These are phyloP conservation scores for Agrenia bidenticulata DNA, from an alignment of 2,888 invertebrate genomes.

Conservation along the genomic window DNA sequence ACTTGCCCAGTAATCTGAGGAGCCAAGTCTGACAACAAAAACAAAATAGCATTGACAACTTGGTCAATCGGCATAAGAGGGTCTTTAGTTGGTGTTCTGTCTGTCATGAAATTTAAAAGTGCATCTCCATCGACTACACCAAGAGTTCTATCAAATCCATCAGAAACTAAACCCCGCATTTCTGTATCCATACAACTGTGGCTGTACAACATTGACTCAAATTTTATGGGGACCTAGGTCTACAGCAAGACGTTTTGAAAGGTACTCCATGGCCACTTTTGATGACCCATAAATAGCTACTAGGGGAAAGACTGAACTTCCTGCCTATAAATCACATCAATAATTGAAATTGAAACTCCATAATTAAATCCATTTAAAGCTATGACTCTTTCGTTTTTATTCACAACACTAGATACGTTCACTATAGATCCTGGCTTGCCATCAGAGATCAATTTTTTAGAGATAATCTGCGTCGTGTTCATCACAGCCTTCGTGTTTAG, in stretches of 20 bases:
- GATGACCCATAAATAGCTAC: constrained; percentile 74
- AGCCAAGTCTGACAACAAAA: constrained; percentile 66
- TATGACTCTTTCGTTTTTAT: too few species aligned
- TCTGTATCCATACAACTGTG: constrained; percentile 86
- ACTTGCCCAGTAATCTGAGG: constrained; percentile 40
- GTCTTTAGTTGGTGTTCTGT: constrained; percentile 77
- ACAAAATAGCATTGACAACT: constrained; percentile 74
- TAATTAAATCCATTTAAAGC: too few species aligned
- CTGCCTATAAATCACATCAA: not conserved
- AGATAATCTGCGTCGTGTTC: constrained; percentile 80
- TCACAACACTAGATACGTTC: constrained; percentile 83
- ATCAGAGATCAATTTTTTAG: constrained; percentile 69
- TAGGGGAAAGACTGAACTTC: too few species aligned
- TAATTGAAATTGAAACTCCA: not conserved
- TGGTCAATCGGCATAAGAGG: constrained; percentile 76
- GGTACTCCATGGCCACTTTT: constrained; percentile 83
- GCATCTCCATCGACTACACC: constrained; percentile 74
- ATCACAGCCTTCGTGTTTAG: constrained; percentile 82
- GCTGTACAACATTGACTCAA: constrained; percentile 85
- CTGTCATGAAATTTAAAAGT: constrained; percentile 68
- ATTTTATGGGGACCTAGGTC: constrained; percentile 79
- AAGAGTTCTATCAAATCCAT: too few species aligned
- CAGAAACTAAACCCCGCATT: too few species aligned
- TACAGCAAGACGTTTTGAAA: constrained; percentile 77
- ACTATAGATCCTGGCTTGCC: constrained; percentile 78